Evolutionary conservation across 1,140 invertebrate genomes (phyloP).

Genomic region (Chelonus insularis): DNA sequence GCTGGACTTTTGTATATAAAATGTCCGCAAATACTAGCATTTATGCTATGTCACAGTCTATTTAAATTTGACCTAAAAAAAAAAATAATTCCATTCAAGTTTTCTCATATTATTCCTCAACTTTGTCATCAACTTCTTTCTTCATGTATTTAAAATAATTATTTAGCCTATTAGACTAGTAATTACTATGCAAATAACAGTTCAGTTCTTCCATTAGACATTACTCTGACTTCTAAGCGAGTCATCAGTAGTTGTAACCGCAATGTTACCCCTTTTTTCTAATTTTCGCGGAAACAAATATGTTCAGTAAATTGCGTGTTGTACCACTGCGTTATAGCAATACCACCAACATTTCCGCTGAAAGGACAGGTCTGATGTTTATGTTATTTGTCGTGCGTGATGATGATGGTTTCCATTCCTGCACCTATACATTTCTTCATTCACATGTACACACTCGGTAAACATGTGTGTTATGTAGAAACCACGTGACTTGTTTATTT

Average conservation of each 20-base stretch:
- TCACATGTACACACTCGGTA: not conserved
- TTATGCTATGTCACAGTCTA: not conserved
- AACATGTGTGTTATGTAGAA: conserved; percentile 5
- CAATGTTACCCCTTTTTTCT: too few relatives aligned
- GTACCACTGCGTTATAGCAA: conserved; percentile 1
- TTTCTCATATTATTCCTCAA: too few relatives aligned
- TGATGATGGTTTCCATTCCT: conserved; percentile 17
- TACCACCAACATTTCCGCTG: not conserved
- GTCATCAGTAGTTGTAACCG: too few relatives aligned
- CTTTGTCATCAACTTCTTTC: not conserved
- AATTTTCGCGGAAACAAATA: conserved; percentile 8
- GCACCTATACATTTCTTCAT: not conserved
- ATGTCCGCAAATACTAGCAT: not conserved
- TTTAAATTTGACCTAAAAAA: too few relatives aligned
- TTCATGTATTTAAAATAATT: not conserved
- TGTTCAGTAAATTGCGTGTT: not conserved
- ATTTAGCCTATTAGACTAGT: not conserved
- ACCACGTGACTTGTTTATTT: conserved; percentile 23
- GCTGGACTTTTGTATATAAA: not conserved
- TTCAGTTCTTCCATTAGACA: not conserved
- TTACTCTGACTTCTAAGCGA: too few relatives aligned
- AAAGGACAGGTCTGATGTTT: conserved; percentile 8
- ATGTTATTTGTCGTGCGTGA: conserved; percentile 4
- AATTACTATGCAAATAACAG: not conserved
- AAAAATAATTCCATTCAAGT: too few relatives aligned